Percentiles rank a stretch among this genome's conserved stretches.
Evolutionary conservation across 2,797 vertebrate genomes (phyloP).

Genomic region (Cirrhinus mrigala): DNA sequence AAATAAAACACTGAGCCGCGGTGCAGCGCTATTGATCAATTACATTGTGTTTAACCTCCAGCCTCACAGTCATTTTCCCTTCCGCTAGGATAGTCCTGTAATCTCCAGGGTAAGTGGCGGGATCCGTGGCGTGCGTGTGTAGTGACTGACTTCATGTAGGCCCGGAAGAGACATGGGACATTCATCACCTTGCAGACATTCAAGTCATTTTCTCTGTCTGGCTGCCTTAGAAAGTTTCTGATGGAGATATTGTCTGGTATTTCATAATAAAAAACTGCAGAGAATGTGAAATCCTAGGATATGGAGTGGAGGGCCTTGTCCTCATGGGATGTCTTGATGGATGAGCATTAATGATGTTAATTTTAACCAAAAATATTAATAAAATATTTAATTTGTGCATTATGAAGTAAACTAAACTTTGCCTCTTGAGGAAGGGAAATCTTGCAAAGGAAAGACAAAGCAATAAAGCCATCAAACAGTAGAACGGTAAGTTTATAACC

Average conservation of each 20-base stretch:
- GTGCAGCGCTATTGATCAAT: conserved; percentile 71
- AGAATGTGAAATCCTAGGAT: neutral
- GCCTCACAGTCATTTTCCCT: conserved; percentile 53
- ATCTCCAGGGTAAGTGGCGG: conserved; percentile 60
- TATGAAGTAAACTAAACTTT: neutral
- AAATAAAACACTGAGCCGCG: conserved; percentile 71
- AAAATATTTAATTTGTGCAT: neutral
- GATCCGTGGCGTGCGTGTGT: conserved; percentile 67
- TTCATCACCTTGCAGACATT: conserved; percentile 13
- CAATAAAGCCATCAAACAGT: neutral
- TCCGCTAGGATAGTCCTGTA: conserved; percentile 65
- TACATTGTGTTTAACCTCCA: conserved; percentile 69
- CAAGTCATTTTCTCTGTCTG: neutral
- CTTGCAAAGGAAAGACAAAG: neutral
- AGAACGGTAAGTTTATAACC: neutral
- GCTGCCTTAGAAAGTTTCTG: neutral
- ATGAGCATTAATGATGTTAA: neutral
- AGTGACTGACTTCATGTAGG: conserved; percentile 10
- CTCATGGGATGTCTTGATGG: neutral
- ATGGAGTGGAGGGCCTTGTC: neutral
- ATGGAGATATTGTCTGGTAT: neutral
- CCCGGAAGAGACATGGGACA: neutral
- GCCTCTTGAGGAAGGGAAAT: neutral
- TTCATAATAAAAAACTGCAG: neutral
- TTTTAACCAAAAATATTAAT: neutral